A percentile compares a stretch with the other conserved stretches of the same genome.
Evolutionary conservation across 2,113 vertebrate genomes (phyloP).

Genomic region (Thomomys bottae): DNA sequence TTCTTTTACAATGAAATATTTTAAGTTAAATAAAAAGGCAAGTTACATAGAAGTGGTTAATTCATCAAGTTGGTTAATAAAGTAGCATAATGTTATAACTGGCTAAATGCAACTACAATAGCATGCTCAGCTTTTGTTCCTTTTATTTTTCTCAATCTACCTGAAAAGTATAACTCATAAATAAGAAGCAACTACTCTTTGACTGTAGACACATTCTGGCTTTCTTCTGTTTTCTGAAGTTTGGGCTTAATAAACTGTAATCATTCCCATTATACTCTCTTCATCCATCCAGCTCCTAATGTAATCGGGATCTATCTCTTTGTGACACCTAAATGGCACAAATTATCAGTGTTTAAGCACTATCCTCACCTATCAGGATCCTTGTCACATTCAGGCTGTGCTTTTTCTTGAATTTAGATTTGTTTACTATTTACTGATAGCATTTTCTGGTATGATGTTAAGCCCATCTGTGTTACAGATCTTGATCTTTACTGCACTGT

Average conservation of each 20-base stretch:
- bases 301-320: background rate
- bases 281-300: background rate
- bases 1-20: background rate
- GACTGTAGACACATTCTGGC: background rate
- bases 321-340: background rate
- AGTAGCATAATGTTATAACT: background rate
- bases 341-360: background rate
- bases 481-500: background rate
- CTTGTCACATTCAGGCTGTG: background rate
- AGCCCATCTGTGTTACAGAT: background rate
- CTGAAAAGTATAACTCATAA: background rate
- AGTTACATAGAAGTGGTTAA: too few relatives aligned
- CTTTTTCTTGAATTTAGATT: background rate
- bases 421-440: background rate
- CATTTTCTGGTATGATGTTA: background rate
- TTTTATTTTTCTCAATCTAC: background rate
- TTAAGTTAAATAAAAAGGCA: slow-evolving; percentile 27
- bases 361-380: background rate
- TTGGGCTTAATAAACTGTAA: too few relatives aligned
- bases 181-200: slow-evolving; percentile 5
- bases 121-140: background rate
- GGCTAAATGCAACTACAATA: background rate
- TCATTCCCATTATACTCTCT: background rate
- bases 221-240: background rate
- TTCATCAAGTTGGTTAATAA: background rate